These are phyloP conservation scores for Orius laevigatus DNA, from an alignment of 1,140 invertebrate species.

Conservation along the genomic window DNA sequence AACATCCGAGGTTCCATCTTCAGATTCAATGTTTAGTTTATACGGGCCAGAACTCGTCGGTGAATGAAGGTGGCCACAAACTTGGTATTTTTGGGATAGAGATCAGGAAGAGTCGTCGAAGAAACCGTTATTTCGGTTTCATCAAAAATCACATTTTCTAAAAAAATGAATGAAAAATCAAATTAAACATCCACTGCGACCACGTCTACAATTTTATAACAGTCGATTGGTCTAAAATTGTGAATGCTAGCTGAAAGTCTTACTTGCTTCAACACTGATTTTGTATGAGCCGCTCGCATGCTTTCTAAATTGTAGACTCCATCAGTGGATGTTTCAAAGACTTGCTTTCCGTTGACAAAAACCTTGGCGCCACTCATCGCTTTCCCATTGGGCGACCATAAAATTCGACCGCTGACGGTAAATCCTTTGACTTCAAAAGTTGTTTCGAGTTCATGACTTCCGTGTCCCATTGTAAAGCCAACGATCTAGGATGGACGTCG, in stretches of 20 bases:
- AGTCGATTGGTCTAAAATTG: no score
- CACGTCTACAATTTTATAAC: not conserved
- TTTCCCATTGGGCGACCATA: constrained; percentile 37
- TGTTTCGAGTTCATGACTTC: not conserved
- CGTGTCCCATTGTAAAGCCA: constrained; percentile 53
- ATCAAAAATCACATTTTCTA: constrained; percentile 47
- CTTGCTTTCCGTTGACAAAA: constrained; percentile 47
- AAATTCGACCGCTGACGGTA: constrained; percentile 57
- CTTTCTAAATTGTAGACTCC: constrained; percentile 66
- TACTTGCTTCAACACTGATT: constrained; percentile 49
- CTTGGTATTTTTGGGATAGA: constrained; percentile 46
- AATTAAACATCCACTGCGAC: not conserved
- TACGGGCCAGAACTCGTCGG: constrained; percentile 23
- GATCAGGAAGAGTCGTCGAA: constrained; percentile 41
- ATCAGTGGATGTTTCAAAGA: constrained; percentile 46
- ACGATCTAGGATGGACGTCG: constrained; percentile 52
- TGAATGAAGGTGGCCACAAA: constrained; percentile 49
- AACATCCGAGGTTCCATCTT: not conserved
- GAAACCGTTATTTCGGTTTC: constrained; percentile 46
- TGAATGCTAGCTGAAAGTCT: no score
- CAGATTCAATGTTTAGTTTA: constrained; percentile 1
- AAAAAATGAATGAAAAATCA: constrained; percentile 21
- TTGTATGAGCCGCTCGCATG: constrained; percentile 65
- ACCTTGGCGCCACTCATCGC: constrained; percentile 53
- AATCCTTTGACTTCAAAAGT: constrained; percentile 64